phyloP scores from a whole-genome alignment of 1,140 invertebrate species.

The Leguminivora glycinivorella region DNA sequence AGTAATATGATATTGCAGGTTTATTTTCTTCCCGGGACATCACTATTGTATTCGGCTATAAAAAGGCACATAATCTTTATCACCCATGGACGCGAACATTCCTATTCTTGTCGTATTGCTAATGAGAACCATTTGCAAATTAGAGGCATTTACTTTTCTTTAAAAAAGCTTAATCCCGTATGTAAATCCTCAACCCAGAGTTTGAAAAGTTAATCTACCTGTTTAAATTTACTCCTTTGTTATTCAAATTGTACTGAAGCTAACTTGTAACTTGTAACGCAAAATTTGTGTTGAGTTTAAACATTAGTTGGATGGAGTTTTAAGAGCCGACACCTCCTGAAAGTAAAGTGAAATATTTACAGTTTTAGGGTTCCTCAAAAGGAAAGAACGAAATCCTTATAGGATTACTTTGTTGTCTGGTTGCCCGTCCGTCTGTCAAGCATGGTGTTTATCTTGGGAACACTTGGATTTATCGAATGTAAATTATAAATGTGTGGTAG shows the following conservation, averaged over 20 bases:
- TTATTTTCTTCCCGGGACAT: too few species aligned
- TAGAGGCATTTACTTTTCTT: not conserved
- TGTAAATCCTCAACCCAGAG: not conserved
- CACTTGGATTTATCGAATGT: too few species aligned
- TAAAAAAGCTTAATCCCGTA: not conserved
- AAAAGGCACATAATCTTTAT: constrained; percentile 17
- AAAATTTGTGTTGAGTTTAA: not conserved
- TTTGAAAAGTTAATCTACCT: constrained; percentile 5
- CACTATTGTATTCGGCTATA: not conserved
- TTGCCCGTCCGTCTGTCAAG: too few species aligned
- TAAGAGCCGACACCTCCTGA: not conserved
- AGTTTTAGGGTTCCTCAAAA: too few species aligned
- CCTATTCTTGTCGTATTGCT: not conserved
- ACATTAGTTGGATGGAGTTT: not conserved
- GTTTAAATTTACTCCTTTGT: not conserved
- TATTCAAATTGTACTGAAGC: not conserved
- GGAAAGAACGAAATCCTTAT: too few species aligned
- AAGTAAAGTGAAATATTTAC: too few species aligned
- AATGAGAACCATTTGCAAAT: constrained; percentile 9
- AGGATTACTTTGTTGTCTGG: too few species aligned
- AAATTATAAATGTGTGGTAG: too few species aligned
- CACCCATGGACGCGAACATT: constrained; percentile 16
- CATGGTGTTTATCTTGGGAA: too few species aligned
- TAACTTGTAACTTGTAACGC: not conserved
- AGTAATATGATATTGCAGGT: too few species aligned